Evolutionary conservation across 2,888 invertebrate species (phyloP).

Genomic region (Euplagia quadripunctaria): DNA sequence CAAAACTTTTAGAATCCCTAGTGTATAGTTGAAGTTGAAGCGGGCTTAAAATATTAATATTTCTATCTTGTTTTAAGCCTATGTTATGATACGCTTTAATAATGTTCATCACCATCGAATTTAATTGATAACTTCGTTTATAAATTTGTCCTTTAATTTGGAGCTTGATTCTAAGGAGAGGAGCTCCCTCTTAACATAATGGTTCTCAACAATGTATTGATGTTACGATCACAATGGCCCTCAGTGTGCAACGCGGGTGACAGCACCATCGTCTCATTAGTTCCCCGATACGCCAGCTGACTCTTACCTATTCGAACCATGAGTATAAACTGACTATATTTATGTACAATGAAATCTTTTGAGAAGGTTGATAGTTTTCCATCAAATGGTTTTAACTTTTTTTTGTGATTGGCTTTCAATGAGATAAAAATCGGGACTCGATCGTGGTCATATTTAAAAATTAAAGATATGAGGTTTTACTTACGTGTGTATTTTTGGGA

Average conservation of each 20-base stretch:
- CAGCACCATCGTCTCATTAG: slow-evolving; percentile 23
- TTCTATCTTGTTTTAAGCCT: background rate
- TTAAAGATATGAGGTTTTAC: too few species aligned
- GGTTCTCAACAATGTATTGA: slow-evolving; percentile 40
- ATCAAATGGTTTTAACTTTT: too few species aligned
- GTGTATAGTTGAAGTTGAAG: background rate
- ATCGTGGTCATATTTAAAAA: too few species aligned
- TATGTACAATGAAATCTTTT: background rate
- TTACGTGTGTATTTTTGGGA: too few species aligned
- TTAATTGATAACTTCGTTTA: background rate
- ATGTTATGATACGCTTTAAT: background rate
- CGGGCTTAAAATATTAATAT: background rate
- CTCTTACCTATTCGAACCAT: slow-evolving; percentile 8
- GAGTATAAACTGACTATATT: slow-evolving; percentile 1
- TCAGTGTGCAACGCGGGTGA: slow-evolving; percentile 6
- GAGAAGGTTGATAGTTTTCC: too few species aligned
- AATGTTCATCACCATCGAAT: too few species aligned
- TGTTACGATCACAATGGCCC: slow-evolving; percentile 31
- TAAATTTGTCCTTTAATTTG: background rate
- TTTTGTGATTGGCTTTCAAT: too few species aligned
- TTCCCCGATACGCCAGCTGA: slow-evolving; percentile 6
- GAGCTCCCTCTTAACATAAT: slow-evolving; percentile 17
- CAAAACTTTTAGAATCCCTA: background rate
- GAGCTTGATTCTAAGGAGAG: background rate
- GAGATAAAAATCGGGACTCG: too few species aligned